Evolutionary conservation across 2,888 invertebrate genomes (phyloP).

Genomic region (Encarsia formosa): DNA sequence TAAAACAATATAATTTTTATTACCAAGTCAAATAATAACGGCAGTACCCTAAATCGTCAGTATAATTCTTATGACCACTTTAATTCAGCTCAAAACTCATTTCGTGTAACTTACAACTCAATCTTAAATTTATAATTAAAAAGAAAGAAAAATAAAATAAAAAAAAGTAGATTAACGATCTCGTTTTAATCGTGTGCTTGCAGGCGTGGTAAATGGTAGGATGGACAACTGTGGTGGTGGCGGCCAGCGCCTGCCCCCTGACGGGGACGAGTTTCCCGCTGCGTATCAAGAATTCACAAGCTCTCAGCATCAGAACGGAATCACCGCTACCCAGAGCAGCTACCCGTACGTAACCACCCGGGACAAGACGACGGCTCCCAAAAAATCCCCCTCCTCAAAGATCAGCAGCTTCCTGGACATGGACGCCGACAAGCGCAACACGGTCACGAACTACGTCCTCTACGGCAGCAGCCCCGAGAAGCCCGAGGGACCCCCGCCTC

Average conservation of each 20-base stretch:
- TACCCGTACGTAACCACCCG: neutral
- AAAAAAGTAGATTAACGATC: too few relatives aligned
- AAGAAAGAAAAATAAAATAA: too few relatives aligned
- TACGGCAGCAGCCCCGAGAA: slow-evolving; percentile 15
- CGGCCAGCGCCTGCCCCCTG: slow-evolving; percentile 73
- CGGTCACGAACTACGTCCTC: too few relatives aligned
- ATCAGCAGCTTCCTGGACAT: slow-evolving; percentile 17
- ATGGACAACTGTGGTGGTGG: slow-evolving; percentile 58
- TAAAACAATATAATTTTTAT: too few relatives aligned
- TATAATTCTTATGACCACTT: too few relatives aligned
- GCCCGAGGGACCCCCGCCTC: slow-evolving; percentile 40
- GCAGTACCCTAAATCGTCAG: too few relatives aligned
- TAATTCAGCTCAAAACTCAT: too few relatives aligned
- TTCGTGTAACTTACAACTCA: too few relatives aligned
- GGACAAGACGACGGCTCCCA: slow-evolving; percentile 42
- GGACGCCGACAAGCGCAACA: slow-evolving; percentile 10
- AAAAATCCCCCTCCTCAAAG: slow-evolving; percentile 35
- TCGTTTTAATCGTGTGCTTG: too few relatives aligned
- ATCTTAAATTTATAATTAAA: too few relatives aligned
- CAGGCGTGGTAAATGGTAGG: slow-evolving; percentile 49
- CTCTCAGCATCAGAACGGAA: slow-evolving; percentile 32
- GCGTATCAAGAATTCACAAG: slow-evolving; percentile 59
- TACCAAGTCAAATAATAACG: too few relatives aligned
- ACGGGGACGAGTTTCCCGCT: slow-evolving; percentile 76
- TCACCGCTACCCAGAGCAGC: slow-evolving; percentile 10